Base-by-base conservation (phyloP, 2,888 invertebrate species). In the Megalurothrips usitatus region DNA sequence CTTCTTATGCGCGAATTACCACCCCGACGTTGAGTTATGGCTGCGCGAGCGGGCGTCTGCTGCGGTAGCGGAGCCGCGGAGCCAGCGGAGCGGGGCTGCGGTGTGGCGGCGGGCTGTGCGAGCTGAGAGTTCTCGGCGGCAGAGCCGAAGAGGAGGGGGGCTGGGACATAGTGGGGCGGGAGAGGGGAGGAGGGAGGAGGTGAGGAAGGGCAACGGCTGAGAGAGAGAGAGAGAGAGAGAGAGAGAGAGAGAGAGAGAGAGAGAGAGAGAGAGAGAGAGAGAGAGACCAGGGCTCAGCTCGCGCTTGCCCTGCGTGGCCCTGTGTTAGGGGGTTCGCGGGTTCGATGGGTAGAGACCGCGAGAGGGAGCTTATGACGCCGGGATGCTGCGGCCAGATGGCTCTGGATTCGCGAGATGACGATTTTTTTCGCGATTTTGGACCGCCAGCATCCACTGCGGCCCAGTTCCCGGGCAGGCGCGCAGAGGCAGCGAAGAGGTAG, bases 381-480 rank as follows among this genome's bases (percentile, higher is more conserved):
- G 26, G 68, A 75, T 23, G 68, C 68, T 58, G 68, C 68, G 68
- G 34, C 34, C 34, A 75, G 68, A 75, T 75, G 68, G 10, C 68
- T 26, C 23, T 26, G 68, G 68, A 75, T 26, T 75, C 68, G 68
- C 68, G 68, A 26, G 68, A 75, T 26, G 58, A 11, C 9, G 12
- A 68, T 52, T 52, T 19, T 68, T 75, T 75, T 75, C 10, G 68
- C 68, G 12, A 23, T 23, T n/a, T 26, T 75, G 68, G 68, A 75
- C 68, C 68, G 26, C 26, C 26, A 26, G 68, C 68, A 75, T 75
- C 68, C 68, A 75, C 68, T 75, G 68, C 68, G 68, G 68, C 68
- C 68, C 68, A 75, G 68, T 75, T 75, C 23, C 23, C 68, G 68
- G 26, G 23, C 68, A 75, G 68, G 68, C 23, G 23, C 68, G 68